These are phyloP conservation scores for Dryobotodes eremita DNA, from an alignment of 2,888 invertebrate species.

Conservation along the genomic window DNA sequence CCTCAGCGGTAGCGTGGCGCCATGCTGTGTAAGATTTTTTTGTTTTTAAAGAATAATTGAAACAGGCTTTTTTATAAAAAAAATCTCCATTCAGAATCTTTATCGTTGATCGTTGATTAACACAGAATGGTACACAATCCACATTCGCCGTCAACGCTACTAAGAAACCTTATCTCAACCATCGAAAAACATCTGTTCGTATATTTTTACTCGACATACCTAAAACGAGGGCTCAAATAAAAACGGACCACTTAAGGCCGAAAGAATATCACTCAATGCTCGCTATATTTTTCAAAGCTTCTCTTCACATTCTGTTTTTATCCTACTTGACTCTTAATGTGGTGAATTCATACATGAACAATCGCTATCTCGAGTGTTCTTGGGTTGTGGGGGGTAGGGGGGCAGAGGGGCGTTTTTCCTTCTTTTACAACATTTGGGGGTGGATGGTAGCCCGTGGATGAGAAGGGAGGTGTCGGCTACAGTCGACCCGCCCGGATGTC, in stretches of 20 bases:
- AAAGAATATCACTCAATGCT: slow-evolving; percentile 85
- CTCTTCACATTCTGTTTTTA: slow-evolving; percentile 88
- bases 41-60: not conserved
- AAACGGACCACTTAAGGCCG: slow-evolving; percentile 71
- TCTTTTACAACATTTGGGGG: slow-evolving; percentile 82
- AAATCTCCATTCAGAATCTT: slow-evolving; percentile 27
- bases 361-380: slow-evolving; percentile 85
- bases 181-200: slow-evolving; percentile 68
- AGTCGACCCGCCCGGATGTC: slow-evolving; percentile 68
- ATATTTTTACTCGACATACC: slow-evolving; percentile 64
- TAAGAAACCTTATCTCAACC: slow-evolving; percentile 63
- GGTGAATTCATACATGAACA: slow-evolving; percentile 94
- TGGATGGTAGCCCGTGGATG: slow-evolving; percentile 47
- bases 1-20: no score
- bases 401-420: slow-evolving; percentile 74
- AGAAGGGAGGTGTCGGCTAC: slow-evolving; percentile 67
- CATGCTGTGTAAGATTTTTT: not conserved
- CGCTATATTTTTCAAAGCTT: slow-evolving; percentile 88
- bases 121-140: slow-evolving; percentile 59
- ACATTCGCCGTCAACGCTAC: slow-evolving; percentile 41
- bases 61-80: not conserved
- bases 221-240: slow-evolving; percentile 68
- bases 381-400: slow-evolving; percentile 67
- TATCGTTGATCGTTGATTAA: slow-evolving; percentile 59
- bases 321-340: slow-evolving; percentile 93